Percentiles rank a stretch among this genome's conserved stretches.
Evolutionary conservation across 1,140 invertebrate species (phyloP).

Genomic region (Uloborus diversus): DNA sequence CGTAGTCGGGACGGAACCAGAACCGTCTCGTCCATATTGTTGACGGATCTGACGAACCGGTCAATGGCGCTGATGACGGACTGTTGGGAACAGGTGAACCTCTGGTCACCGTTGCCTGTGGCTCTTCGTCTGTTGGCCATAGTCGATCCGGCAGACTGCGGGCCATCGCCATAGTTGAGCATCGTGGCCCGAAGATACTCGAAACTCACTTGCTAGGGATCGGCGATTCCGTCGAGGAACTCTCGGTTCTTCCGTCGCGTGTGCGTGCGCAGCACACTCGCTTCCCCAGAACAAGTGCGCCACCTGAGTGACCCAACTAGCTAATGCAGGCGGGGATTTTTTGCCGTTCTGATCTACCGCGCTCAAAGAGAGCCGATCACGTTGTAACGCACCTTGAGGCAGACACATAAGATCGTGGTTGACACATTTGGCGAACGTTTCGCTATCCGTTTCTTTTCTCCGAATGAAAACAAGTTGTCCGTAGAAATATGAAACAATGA

Average conservation of each 20-base stretch:
- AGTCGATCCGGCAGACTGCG: neutral
- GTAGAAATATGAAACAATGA: no score
- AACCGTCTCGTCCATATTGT: conserved; percentile 89
- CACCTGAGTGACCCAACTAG: conserved; percentile 50
- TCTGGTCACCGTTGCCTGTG: neutral
- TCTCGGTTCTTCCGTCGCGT: conserved; percentile 8
- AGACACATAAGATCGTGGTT: neutral
- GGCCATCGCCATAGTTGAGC: conserved; percentile 44
- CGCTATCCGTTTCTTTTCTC: neutral
- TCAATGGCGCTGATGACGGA: conserved; percentile 88
- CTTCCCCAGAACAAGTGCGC: conserved; percentile 34
- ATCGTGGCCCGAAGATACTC: conserved; percentile 5
- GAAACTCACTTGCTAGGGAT: neutral
- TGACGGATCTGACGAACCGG: conserved; percentile 85
- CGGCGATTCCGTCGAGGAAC: neutral
- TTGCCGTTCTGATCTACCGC: conserved; percentile 9
- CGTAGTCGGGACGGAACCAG: conserved; percentile 85
- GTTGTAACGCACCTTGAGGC: conserved; percentile 31
- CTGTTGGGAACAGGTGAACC: conserved; percentile 69
- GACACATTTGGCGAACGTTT: conserved; percentile 40
- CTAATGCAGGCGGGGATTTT: conserved; percentile 41
- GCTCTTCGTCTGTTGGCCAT: neutral
- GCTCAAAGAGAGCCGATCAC: conserved; percentile 7
- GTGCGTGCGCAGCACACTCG: conserved; percentile 48
- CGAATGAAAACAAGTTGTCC: no score